Base-by-base conservation (phyloP, 2,888 invertebrate genomes). In the Thereva unica region DNA sequence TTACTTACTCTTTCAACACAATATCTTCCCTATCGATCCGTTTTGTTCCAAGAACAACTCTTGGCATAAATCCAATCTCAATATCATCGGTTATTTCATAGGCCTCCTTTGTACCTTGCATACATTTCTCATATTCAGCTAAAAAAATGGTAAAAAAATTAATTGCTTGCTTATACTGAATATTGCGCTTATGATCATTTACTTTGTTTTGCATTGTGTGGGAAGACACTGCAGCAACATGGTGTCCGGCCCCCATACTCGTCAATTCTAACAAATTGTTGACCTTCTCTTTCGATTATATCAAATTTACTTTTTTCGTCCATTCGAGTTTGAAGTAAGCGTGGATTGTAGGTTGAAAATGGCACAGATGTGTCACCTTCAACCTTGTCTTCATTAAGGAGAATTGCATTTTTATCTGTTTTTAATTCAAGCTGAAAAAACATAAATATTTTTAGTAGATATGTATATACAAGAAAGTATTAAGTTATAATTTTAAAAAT, bases 391-490 rank as follows among this genome's bases (percentile, higher is more conserved):
- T 80, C 77, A 66, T 80, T 80, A 3, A 79, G 50, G 52, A 74
- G 77, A 64, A 79, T 72, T 4, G 80, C 79, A 70, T 78, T 79
- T 67, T 76, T 78, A 1, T 78, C 78, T 3, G 76, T 76, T 47
- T 76, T 76, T 4, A 80, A 50, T 47, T 76, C 76, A 2, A 80
- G 76, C 80, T 80, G 38, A 35, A 61, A 55, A 7, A 42, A 7
- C 41, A 23, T 10, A 35, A 52, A 23, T 3, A 49, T 34, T 9
- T 52, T 52, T 52, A 52, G 9, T n/a, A 53, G 38, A 38, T 41
- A 61, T 50, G 3, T 50, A 4, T 50, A 23, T 50, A 9, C 61
- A 23, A 0, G 61, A 38, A 23, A 77, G 78, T 45, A 75, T 67
- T 73, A 23, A 2, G 23, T 23, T 23, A 23, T 23, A 23, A 23